These are phyloP conservation scores for Eueides isabella DNA, from an alignment of 1,140 invertebrate species.

Conservation along the genomic window DNA sequence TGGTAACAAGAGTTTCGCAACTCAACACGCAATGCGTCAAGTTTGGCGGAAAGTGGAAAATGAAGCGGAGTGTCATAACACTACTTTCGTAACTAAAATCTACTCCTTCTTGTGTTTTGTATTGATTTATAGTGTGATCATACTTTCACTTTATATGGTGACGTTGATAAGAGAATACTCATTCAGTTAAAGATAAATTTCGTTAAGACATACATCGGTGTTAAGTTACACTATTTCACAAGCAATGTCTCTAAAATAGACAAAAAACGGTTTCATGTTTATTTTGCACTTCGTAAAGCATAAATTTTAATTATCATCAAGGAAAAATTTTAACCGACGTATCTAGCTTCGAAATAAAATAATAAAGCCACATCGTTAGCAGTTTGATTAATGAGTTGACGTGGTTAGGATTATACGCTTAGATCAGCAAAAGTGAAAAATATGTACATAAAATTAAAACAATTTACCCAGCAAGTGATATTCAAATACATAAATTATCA, in stretches of 20 bases:
- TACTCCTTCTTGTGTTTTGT: too few species aligned
- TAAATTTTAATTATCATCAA: background rate
- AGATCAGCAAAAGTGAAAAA: slow-evolving; percentile 47
- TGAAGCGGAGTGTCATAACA: too few species aligned
- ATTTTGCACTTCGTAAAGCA: background rate
- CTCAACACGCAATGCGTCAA: too few species aligned
- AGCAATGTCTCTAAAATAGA: background rate
- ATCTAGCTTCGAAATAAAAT: slow-evolving; percentile 21
- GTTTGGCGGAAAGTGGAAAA: too few species aligned
- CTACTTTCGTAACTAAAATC: too few species aligned
- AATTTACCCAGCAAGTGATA: background rate
- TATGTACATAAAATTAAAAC: slow-evolving; percentile 12
- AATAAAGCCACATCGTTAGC: slow-evolving; percentile 45
- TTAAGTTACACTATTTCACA: too few species aligned
- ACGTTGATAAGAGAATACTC: too few species aligned
- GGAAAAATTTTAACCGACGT: background rate
- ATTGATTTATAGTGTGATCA: too few species aligned
- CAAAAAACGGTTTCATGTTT: background rate
- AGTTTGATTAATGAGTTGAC: slow-evolving; percentile 61
- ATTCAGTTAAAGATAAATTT: too few species aligned
- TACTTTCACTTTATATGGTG: too few species aligned
- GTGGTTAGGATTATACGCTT: slow-evolving; percentile 53
- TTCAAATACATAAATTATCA: background rate
- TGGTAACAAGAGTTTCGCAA: too few species aligned
- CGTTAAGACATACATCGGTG: too few species aligned